Conservation (phyloP, 53 echinoderm and acorn worm species). For the Astropecten irregularis region DNA sequence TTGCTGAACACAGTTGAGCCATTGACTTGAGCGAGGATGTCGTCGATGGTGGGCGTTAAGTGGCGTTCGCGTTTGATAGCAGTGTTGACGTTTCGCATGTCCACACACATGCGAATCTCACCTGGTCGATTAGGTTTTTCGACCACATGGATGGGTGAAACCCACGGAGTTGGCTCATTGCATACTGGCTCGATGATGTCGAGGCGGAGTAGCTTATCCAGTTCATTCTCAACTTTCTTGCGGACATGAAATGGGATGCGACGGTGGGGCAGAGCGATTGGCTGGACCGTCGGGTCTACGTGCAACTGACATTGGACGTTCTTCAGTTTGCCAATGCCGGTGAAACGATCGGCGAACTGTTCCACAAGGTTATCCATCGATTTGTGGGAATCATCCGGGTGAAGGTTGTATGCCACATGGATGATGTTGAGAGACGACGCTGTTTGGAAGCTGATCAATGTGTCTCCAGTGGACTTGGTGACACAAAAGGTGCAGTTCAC, state of each 20-base stretch:
- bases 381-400: background rate
- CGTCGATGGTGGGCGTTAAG: conserved; percentile 67
- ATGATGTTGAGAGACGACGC: conserved; percentile 1
- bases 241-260: conserved; percentile 71
- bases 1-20: conserved; percentile 67
- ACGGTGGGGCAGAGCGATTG: conserved; percentile 57
- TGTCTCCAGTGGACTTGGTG: conserved; percentile 44
- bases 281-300: conserved; percentile 55
- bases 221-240: conserved; percentile 58
- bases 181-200: conserved; percentile 76
- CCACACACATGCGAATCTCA: conserved; percentile 55
- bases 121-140: conserved; percentile 43
- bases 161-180: conserved; percentile 65
- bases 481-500: conserved; percentile 29
- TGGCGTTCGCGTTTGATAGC: conserved; percentile 36
- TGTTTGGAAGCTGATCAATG: conserved; percentile 33
- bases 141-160: conserved; percentile 63
- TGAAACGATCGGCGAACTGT: conserved; percentile 52
- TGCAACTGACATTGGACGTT: conserved; percentile 61
- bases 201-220: conserved; percentile 40
- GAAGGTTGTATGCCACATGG: conserved; percentile 33
- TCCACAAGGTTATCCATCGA: conserved; percentile 5
- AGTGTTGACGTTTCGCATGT: conserved; percentile 47
- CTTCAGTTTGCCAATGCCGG: conserved; percentile 63
- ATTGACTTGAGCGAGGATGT: conserved; percentile 55